Evolutionary conservation across 2,113 vertebrate species (phyloP).

Genomic region (Mormoops blainvillei): DNA sequence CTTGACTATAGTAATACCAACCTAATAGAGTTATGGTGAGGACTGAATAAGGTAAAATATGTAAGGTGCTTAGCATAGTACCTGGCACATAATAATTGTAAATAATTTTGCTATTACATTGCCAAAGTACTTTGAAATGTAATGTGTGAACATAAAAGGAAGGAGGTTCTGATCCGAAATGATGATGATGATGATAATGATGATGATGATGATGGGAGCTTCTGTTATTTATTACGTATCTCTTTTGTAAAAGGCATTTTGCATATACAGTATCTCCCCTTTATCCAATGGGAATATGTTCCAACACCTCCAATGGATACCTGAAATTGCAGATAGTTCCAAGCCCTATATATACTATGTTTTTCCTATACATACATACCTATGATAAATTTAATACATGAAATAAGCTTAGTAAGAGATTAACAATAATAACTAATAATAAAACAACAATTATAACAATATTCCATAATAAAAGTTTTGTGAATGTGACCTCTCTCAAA

Average conservation of each 20-base stretch:
- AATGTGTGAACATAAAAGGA: neutral
- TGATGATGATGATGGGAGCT: neutral
- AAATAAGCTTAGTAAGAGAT: neutral
- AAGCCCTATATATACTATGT: neutral
- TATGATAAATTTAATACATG: neutral
- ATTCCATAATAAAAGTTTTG: neutral
- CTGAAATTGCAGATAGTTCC: neutral
- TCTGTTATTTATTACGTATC: neutral
- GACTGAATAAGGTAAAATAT: neutral
- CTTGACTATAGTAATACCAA: neutral
- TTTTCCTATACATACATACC: neutral
- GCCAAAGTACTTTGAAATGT: neutral
- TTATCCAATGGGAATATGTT: neutral
- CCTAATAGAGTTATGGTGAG: neutral
- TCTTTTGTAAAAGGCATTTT: conserved; percentile 25
- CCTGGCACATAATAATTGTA: neutral
- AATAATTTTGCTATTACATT: neutral
- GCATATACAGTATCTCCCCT: neutral
- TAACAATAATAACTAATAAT: neutral
- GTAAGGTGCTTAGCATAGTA: neutral
- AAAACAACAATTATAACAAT: neutral
- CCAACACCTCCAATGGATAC: neutral
- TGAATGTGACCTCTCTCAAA: neutral
- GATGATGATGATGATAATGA: neutral
- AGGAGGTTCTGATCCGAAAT: neutral